Conservation (phyloP, 2,888 invertebrate species). For the Homarus gammarus region DNA sequence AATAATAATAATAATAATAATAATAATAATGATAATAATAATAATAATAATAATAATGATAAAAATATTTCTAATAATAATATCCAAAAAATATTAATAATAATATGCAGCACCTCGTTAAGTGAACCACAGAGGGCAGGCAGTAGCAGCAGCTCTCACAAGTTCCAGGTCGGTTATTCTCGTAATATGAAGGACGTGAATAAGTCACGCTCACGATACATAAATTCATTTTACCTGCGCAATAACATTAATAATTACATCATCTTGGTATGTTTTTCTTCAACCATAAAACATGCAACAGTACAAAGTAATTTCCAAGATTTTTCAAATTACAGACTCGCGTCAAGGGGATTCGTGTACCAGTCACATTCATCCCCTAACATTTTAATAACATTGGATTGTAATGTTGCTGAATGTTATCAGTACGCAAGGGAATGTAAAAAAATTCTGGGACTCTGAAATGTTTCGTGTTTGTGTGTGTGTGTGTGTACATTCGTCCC, state of each 20-base stretch:
- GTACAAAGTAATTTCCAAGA: conserved; percentile 3
- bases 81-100: too few species aligned
- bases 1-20: conserved; percentile 16
- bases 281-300: not conserved
- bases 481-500: too few species aligned
- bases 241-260: conserved; percentile 18
- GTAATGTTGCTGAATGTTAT: too few species aligned
- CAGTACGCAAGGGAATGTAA: too few species aligned
- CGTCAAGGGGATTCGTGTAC: not conserved
- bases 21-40: not conserved
- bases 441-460: too few species aligned
- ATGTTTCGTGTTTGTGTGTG: too few species aligned
- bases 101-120: too few species aligned
- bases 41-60: not conserved
- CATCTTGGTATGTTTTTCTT: conserved; percentile 2
- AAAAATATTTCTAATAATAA: too few species aligned
- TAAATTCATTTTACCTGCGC: not conserved
- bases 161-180: not conserved
- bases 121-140: too few species aligned
- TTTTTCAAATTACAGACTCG: conserved; percentile 5
- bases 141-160: not conserved
- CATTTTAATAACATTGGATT: too few species aligned
- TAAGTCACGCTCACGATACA: conserved; percentile 4
- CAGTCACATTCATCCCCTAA: too few species aligned
- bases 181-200: not conserved